Evolutionary conservation across 64 coral and sea anemone genomes (phyloP).

Genomic region (Dendrophyllia cribrosa): DNA sequence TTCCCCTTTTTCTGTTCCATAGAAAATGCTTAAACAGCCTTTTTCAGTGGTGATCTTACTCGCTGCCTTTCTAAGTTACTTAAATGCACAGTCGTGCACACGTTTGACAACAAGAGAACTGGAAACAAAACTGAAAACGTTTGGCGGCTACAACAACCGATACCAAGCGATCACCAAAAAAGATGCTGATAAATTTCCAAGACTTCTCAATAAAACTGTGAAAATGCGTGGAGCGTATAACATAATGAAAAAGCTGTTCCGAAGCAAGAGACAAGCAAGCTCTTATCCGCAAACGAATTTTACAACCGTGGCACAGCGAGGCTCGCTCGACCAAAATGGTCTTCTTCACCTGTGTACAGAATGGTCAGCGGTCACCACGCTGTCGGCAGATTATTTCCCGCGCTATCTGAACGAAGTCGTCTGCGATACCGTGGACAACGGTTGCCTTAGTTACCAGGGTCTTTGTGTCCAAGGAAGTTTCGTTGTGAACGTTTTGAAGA

Average conservation of each 20-base stretch:
- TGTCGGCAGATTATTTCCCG: neutral
- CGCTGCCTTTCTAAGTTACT: too few species aligned
- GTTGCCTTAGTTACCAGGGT: neutral
- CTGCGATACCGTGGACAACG: neutral
- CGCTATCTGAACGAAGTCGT: constrained; percentile 17
- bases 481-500: neutral
- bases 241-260: neutral
- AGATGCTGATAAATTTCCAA: neutral
- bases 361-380: constrained; percentile 9
- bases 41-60: too few species aligned
- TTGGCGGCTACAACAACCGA: constrained; percentile 29
- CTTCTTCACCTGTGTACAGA: constrained; percentile 1
- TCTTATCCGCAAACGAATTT: neutral
- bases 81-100: too few species aligned
- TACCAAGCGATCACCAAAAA: constrained; percentile 44
- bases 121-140: neutral
- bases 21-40: too few species aligned
- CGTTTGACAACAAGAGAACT: constrained; percentile 23
- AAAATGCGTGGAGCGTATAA: too few species aligned
- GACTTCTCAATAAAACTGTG: neutral
- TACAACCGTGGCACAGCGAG: neutral
- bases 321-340: neutral
- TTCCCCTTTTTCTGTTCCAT: too few species aligned
- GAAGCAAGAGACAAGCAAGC: neutral
- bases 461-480: neutral